A percentile compares a stretch with the other conserved stretches of the same genome.
phyloP scores from a whole-genome alignment of 2,888 invertebrate species.

The Eustalomyia histrio region DNA sequence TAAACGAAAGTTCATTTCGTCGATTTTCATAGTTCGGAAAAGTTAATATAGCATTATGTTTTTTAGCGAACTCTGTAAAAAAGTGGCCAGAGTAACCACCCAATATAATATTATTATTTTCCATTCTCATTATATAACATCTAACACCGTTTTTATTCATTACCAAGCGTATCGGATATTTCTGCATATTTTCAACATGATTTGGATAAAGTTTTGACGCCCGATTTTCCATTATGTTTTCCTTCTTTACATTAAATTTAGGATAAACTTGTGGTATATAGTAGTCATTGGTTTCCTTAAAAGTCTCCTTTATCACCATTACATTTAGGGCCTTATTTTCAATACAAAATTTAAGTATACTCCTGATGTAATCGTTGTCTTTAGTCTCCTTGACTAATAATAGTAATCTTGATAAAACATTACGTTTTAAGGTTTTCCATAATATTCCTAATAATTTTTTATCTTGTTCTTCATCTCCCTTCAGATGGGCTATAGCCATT shows the following conservation, averaged over 20 bases:
- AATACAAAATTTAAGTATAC: constrained; percentile 5
- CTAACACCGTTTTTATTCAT: constrained; percentile 55
- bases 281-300: not conserved
- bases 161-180: constrained; percentile 36
- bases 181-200: constrained; percentile 43
- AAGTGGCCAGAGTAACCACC: constrained; percentile 46
- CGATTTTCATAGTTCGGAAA: too few relatives aligned
- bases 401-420: too few relatives aligned
- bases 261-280: not conserved
- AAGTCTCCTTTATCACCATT: not conserved
- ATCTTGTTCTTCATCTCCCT: not conserved
- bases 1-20: too few relatives aligned
- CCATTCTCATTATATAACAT: constrained; percentile 24
- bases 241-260: not conserved
- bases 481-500: constrained; percentile 30
- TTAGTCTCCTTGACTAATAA: too few relatives aligned
- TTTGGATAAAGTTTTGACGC: constrained; percentile 28
- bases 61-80: constrained; percentile 45
- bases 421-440: too few relatives aligned
- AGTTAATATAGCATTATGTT: too few relatives aligned
- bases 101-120: not conserved
- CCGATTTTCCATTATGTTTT: not conserved
- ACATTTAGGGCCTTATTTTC: constrained; percentile 16
- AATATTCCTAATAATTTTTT: too few relatives aligned
- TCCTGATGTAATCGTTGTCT: not conserved